Base-by-base conservation (phyloP, 2,888 invertebrate species). In the Hirtodrosophila cameraria region DNA sequence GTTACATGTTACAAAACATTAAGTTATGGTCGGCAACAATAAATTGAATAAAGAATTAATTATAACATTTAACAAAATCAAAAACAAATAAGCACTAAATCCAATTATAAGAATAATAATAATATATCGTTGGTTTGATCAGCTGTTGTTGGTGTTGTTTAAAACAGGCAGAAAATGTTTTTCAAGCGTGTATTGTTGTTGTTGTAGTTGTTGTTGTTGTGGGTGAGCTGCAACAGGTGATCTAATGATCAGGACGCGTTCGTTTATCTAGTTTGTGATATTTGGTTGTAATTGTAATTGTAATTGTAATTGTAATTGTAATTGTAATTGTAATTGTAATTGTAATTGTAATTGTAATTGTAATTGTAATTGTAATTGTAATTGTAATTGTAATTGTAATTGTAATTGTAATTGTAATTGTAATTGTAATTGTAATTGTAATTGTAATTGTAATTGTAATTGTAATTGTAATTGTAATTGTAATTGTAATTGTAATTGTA, bases 291-390 rank as follows among this genome's bases (percentile, higher is more conserved):
- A 20, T 20, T 48, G 18, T 43, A 59, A 2, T 30, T 42, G 42
- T 16, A 27, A 3, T 30, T 28, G 12, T 16, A 25, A 11, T 60
- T 20, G 50, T 35, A 60, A n/a, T 27, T 35, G 11, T 60, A 30
- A 20, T 20, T 48, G 18, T 43, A 59, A 2, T 30, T 42, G 42
- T 16, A 27, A 3, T 30, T 28, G 12, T 16, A 25, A 11, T 60
- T 20, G 50, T 35, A 60, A n/a, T 27, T 35, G 11, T 60, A 30
- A 20, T 20, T 48, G 18, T 43, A 59, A 2, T 30, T 42, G 42
- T 16, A 27, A 3, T 30, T 28, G 12, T 16, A 25, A 11, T 60
- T 20, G 50, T 35, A 60, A n/a, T 27, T 35, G 11, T 60, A 30
- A 20, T 20, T 48, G 18, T 43, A 59, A 2, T 30, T 42, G 42